These are phyloP conservation scores for Nerophis ophidion DNA, from an alignment of 2,113 vertebrate species.

Conservation along the genomic window DNA sequence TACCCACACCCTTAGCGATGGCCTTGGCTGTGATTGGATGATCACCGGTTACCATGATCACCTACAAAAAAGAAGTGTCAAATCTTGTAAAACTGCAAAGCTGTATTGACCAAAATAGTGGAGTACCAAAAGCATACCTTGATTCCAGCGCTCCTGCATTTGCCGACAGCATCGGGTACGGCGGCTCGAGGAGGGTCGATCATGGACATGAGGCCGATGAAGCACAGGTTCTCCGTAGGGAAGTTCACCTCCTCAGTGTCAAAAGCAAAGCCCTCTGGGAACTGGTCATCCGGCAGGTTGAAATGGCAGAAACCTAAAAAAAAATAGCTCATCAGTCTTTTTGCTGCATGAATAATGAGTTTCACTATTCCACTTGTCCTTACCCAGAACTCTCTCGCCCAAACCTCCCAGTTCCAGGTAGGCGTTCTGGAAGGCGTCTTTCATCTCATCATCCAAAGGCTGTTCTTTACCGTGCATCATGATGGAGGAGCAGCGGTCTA, in stretches of 20 bases:
- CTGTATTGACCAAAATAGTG: no score
- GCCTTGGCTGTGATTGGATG: slow-evolving; percentile 95
- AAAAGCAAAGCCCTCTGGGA: slow-evolving; percentile 79
- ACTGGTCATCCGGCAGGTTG: slow-evolving; percentile 79
- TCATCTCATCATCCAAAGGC: slow-evolving; percentile 84
- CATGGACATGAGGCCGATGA: slow-evolving; percentile 93
- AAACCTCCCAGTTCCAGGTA: slow-evolving; percentile 88
- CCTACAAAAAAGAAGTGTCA: slow-evolving; percentile 62
- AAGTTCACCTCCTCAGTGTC: slow-evolving; percentile 87
- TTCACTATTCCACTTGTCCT: background rate
- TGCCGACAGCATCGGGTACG: slow-evolving; percentile 86
- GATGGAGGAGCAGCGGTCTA: slow-evolving; percentile 88
- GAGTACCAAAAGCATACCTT: slow-evolving; percentile 63
- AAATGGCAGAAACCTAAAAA: slow-evolving; percentile 83
- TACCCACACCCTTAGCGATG: slow-evolving; percentile 91
- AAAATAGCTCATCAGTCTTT: background rate
- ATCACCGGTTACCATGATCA: slow-evolving; percentile 95
- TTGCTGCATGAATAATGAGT: background rate
- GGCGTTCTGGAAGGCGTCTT: slow-evolving; percentile 89
- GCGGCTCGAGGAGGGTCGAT: slow-evolving; percentile 87
- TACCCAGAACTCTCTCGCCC: slow-evolving; percentile 85
- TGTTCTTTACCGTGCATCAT: slow-evolving; percentile 83
- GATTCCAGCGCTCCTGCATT: slow-evolving; percentile 90
- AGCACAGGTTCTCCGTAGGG: slow-evolving; percentile 83
- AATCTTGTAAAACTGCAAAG: background rate